Evolutionary conservation across 35 echinoderm and acorn worm genomes (phyloP).

Genomic region (Ophiothrix spiculata): DNA sequence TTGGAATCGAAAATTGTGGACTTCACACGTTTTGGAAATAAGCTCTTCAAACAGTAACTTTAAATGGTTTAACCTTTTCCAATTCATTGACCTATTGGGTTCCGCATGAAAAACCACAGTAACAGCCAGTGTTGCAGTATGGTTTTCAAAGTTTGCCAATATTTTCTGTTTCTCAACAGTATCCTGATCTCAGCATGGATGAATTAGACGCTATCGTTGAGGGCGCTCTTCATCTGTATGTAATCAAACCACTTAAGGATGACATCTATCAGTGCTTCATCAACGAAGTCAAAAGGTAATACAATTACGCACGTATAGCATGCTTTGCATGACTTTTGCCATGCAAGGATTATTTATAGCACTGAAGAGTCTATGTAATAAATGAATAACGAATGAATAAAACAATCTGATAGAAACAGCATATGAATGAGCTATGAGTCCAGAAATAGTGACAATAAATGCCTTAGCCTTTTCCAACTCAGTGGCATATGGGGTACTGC

Average conservation of each 20-base stretch:
- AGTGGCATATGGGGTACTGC: too few species aligned
- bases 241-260: slow-evolving; percentile 57
- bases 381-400: too few species aligned
- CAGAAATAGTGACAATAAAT: too few species aligned
- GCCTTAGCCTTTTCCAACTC: too few species aligned
- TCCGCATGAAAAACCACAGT: neutral
- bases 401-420: too few species aligned
- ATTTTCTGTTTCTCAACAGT: slow-evolving; percentile 33
- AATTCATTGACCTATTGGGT: neutral
- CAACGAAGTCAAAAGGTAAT: slow-evolving; percentile 64
- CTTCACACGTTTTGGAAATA: too few species aligned
- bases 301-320: neutral
- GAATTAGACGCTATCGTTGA: slow-evolving; percentile 84
- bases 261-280: slow-evolving; percentile 76
- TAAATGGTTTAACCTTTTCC: neutral
- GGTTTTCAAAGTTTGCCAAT: neutral
- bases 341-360: too few species aligned
- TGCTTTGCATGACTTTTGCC: neutral
- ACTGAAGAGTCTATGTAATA: too few species aligned
- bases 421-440: too few species aligned
- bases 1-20: too few species aligned
- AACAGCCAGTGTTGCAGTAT: neutral
- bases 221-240: slow-evolving; percentile 69
- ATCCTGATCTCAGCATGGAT: slow-evolving; percentile 47
- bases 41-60: neutral